These are phyloP conservation scores for Gymnodraco acuticeps DNA, from an alignment of 2,797 vertebrate species.

Conservation along the genomic window DNA sequence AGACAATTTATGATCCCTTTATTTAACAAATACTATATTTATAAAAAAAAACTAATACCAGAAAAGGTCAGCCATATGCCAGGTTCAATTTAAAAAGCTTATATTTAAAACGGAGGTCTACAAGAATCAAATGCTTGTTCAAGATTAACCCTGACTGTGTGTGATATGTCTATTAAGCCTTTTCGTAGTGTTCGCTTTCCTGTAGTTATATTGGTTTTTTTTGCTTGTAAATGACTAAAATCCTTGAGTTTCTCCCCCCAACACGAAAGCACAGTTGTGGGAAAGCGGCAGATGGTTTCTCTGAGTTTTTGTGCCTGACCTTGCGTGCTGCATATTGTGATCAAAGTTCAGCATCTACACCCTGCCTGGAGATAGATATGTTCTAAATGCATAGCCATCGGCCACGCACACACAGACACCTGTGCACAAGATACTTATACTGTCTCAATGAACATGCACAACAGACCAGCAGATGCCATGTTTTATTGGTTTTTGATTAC, in stretches of 20 bases:
- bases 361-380: constrained; percentile 58
- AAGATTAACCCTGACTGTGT: constrained; percentile 7
- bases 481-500: constrained; percentile 32
- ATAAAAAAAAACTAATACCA: background rate
- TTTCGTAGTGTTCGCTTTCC: too few relatives aligned
- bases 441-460: constrained; percentile 2
- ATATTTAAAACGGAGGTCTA: constrained; percentile 44
- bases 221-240: too few relatives aligned
- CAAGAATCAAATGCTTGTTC: constrained; percentile 24
- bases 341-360: constrained; percentile 70
- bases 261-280: constrained; percentile 16
- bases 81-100: constrained; percentile 42
- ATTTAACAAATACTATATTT: constrained; percentile 1
- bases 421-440: constrained; percentile 14
- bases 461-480: constrained; percentile 7
- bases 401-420: constrained; percentile 32
- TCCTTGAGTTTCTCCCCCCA: too few relatives aligned
- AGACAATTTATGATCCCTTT: constrained; percentile 12
- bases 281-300: constrained; percentile 57
- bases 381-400: constrained; percentile 55
- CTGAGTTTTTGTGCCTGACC: constrained; percentile 34
- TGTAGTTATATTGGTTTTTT: too few relatives aligned
- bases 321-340: constrained; percentile 51
- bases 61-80: constrained; percentile 22
- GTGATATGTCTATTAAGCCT: background rate